Base-by-base conservation (phyloP, 1,140 invertebrate species). In the Grapholita molesta region DNA sequence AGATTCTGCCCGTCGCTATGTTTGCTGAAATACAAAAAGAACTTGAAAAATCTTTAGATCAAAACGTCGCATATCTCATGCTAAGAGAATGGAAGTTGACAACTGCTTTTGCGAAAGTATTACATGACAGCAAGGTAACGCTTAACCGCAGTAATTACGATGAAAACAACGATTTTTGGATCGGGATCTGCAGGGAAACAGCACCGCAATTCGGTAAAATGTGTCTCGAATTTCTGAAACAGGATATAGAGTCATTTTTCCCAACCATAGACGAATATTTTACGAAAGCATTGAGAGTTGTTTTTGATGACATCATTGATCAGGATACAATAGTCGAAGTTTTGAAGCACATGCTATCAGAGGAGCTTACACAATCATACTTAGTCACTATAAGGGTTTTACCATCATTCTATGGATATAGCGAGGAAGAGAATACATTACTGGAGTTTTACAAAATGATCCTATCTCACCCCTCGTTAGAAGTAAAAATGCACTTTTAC, bases 401-500 rank as follows among this genome's bases (percentile, higher is more conserved):
- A 15, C 65, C 70, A 57, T 33, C 71, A 33, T n/a, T 70, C 15
- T 70, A 67, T 64, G 30, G 72, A 6, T 64, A 71, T 24, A 23
- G 23, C 18, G 15, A 42, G 18, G 67, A 74, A n/a, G 52, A n/a
- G n/a, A n/a, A 68, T 23, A 70, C 57, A 12, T 21, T 73, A 55
- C 65, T 74, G 18, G 61, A 78, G 38, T 28, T 84, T 9, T 53
- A 33, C 24, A 66, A 71, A 32, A 66, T 64, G 32, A 69, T 86
- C 32, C 28, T 42, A n/a, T 53, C 72, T 38, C 77, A 84, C 28
- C 70, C 82, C 18, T 83, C 80, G 6, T 57, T 73, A 15, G 85
- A 87, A 73, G 71, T 87, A 30, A 77, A 80, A 72, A 83, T 87
- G 72, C 85, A 87, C 72, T 85, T 76, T 69, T 78, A 82, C 71